Evolutionary conservation across 2,888 invertebrate species (phyloP), one percentile per base, ranked within the genome.

Genomic region (Eilema depressum): DNA sequence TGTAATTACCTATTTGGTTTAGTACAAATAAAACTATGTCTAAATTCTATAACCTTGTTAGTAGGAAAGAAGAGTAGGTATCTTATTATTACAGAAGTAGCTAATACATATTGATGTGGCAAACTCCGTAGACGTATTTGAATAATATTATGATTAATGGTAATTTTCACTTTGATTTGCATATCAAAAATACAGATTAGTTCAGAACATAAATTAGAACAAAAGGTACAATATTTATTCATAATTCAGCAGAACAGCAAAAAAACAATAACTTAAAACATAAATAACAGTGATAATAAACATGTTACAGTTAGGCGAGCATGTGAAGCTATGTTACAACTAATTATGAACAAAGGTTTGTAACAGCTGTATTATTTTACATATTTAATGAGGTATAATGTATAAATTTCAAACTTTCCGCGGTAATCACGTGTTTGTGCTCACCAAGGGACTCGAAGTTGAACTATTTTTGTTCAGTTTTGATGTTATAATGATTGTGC

Each of bases 381-480:
- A 23, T 41, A 41, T 14, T 14, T 5, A 63, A 63, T 63, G 37
- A 37, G 37, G 14, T 41, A 20, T 59, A 17, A 59, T 23, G 57
- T 59, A 59, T 25, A 14, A 59, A 63, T 41, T 63, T 37, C 25
- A 12, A 25, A 63, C 23, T 63, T 63, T 37, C 30, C 37, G 33
- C 37, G 20, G n/a, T 33, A 30, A 62, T 62, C n/a, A 14, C n/a
- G n/a, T 12, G 23, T 62, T 23, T 11, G 23, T 12, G 17, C 33
- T n/a, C 4, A 62, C 14, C 17, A 10, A n/a, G 30, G 61, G 33
- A 63, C 7, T 23, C 12, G 41, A 63, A 25, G 17, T 37, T 37
- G 57, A 25, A 59, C 25, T 25, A 59, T 59, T 59, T 59, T 12
- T 25, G 3, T n/a, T 4, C n/a, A 57, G 56, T 56, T 56, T 17